phyloP scores from a whole-genome alignment of 2,113 vertebrate species.

The Phycodurus eques region DNA sequence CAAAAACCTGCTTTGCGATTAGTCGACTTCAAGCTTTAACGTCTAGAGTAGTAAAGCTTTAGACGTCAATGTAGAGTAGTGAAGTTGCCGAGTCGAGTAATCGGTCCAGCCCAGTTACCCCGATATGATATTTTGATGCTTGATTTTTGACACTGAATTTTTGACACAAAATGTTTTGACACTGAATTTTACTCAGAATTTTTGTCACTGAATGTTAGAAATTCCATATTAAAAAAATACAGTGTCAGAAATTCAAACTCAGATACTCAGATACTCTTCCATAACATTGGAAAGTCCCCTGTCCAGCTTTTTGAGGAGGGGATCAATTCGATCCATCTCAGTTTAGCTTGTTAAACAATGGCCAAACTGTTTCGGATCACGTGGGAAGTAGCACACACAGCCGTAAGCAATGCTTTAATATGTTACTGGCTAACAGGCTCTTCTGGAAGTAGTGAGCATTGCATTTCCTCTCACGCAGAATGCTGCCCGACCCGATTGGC shows the following conservation, averaged over 20 bases:
- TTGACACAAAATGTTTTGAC: no score
- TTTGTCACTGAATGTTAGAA: no score
- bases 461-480: slow-evolving; percentile 36
- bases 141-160: no score
- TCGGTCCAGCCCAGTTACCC: no score
- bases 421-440: slow-evolving; percentile 3
- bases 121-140: no score
- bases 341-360: slow-evolving; percentile 38
- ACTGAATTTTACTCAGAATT: no score
- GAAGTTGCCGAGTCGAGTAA: no score
- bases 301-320: neutral
- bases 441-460: slow-evolving; percentile 3
- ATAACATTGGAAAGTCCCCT: neutral
- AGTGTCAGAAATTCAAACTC: neutral
- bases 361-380: slow-evolving; percentile 40
- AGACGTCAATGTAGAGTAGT: no score
- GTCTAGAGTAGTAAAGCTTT: no score
- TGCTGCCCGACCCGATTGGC: slow-evolving; percentile 41
- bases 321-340: slow-evolving; percentile 14
- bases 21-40: no score
- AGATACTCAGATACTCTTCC: neutral
- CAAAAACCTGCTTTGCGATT: no score
- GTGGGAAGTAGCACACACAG: slow-evolving; percentile 28
- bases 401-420: slow-evolving; percentile 33
- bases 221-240: neutral